Base-by-base conservation (phyloP, 2,888 invertebrate species). In the Mythimna impura region DNA sequence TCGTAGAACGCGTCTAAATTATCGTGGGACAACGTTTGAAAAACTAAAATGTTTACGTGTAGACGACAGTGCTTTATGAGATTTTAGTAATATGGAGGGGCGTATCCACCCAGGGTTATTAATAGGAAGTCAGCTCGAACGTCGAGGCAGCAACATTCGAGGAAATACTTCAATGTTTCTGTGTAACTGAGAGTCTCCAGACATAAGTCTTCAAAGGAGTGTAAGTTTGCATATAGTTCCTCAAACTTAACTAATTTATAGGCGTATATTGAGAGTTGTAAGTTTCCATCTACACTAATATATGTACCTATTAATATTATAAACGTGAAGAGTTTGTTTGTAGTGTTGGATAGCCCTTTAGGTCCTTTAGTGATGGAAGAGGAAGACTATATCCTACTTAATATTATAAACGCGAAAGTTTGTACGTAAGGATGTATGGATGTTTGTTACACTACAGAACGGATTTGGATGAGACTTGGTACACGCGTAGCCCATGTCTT, bases 21-120 rank as follows among this genome's bases (percentile, higher is more conserved):
- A 1, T 40, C 7, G 40, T 10, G 10, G 10, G 40, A 2, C 40
- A 10, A 10, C 9, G 10, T 40, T 40, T 40, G 10, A 40, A 40
- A 40, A 40, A 40, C 2, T 40, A 87, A 86, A 81, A 80, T 80
- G 82, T 86, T 89, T 86, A 88, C 84, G 83, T 86, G 74, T 76
- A 81, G 73, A 78, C 81, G 80, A 85, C 85, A 71, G 74, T 80
- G 83, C 89, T 90, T 90, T 88, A 87, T 89, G 81, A 80, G 75
- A 55, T 72, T 82, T 86, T 85, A 70, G 80, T 84, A 84, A 81
- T 80, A 83, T 82, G 43, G 65, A 66, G 71, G 76, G 74, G 68
- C 68, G 79, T 61, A 20, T 50, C n/a, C 50, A 50, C 55, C 58
- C 62, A 47, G 40, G 30, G 67, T 63, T 80, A 80, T 80, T 80